A percentile compares a stretch with the other conserved stretches of the same genome.
These are phyloP conservation scores for Callaeas wilsoni DNA, from an alignment of 2,113 vertebrate genomes.

Conservation along the genomic window DNA sequence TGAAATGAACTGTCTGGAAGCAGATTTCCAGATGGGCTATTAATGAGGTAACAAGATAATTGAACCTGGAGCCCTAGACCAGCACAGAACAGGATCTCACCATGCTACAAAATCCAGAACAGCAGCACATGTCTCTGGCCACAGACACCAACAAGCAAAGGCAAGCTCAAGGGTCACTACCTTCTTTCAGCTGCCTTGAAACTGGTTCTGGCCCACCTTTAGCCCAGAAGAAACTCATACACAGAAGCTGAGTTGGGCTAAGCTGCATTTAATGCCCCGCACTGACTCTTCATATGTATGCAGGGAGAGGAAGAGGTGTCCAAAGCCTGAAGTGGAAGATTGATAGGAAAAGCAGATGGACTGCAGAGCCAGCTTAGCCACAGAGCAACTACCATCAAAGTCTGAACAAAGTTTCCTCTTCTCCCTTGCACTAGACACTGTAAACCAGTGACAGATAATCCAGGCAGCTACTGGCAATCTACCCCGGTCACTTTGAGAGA, in stretches of 20 bases:
- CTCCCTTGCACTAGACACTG: background rate
- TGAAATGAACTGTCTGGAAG: background rate
- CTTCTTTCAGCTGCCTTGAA: slow-evolving; percentile 16
- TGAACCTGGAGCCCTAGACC: background rate
- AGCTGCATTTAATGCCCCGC: background rate
- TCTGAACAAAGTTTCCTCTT: background rate
- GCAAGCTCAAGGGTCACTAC: background rate
- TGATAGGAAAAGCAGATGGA: background rate
- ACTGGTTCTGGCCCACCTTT: background rate
- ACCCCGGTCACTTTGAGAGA: background rate
- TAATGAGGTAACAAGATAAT: slow-evolving; percentile 9
- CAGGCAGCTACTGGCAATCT: background rate
- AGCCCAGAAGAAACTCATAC: background rate
- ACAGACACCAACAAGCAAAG: background rate
- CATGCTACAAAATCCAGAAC: background rate
- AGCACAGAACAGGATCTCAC: background rate
- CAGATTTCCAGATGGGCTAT: background rate
- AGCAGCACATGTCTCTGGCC: background rate
- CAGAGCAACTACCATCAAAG: background rate
- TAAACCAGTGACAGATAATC: background rate
- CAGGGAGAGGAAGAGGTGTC: background rate
- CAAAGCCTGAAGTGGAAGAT: background rate
- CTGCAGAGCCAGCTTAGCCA: background rate
- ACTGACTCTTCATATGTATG: background rate
- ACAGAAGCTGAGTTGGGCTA: background rate